Percentiles rank a stretch among this genome's conserved stretches.
Conservation (phyloP, 2,797 vertebrate species). For the Arremon brunneinucha region DNA sequence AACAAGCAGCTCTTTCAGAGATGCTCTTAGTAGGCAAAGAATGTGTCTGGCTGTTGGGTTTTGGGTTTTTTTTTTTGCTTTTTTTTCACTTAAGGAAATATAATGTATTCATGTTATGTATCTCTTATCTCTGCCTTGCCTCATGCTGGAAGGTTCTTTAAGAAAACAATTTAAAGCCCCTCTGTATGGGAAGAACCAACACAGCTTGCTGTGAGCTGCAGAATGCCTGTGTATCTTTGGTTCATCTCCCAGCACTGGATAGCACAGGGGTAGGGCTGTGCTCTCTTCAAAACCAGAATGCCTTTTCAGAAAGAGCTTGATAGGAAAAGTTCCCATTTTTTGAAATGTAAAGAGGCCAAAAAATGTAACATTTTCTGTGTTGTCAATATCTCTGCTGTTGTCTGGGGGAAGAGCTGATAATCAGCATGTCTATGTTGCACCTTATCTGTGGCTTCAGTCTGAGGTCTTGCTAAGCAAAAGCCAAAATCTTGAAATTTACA, state of each 20-base stretch:
- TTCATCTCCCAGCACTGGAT: background rate
- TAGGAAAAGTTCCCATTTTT: background rate
- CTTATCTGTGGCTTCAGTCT: background rate
- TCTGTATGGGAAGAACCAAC: background rate
- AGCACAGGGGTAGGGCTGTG: background rate
- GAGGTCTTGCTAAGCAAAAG: background rate
- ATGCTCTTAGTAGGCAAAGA: background rate
- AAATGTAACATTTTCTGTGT: background rate
- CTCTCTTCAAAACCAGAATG: background rate
- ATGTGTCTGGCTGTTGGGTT: background rate
- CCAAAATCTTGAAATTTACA: background rate
- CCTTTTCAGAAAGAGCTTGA: constrained; percentile 25
- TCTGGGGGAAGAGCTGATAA: background rate
- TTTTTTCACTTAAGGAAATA: background rate
- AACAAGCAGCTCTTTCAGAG: background rate
- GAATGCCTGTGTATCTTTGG: background rate
- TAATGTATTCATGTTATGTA: background rate
- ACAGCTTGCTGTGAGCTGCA: background rate
- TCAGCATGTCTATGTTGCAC: background rate
- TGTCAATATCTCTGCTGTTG: background rate
- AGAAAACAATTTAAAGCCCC: background rate
- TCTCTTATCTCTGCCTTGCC: background rate
- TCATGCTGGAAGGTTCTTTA: background rate
- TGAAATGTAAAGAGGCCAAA: background rate
- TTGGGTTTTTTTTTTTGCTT: background rate